Evolutionary conservation across 2,797 vertebrate genomes (phyloP), one percentile per base, ranked within the genome.

Genomic region (Anguilla megastoma): DNA sequence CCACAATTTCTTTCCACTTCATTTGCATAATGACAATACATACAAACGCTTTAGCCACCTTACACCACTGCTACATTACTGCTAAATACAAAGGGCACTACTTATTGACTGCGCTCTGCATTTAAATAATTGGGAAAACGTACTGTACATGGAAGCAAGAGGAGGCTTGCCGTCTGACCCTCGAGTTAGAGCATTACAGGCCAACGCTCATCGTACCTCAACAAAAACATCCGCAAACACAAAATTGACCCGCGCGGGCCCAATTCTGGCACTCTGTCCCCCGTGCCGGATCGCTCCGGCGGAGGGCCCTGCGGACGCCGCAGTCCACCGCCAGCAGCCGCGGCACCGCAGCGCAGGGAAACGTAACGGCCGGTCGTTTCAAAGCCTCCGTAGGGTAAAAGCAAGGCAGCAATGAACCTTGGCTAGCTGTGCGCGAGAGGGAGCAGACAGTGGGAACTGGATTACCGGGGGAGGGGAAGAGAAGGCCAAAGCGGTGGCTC

Each of bases 1-100:
- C 84, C 24, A 69, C 91, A 92, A 93, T 93, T 93, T 91, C 93
- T 92, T 91, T 85, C 85, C 66, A 86, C 86, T 88, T 91, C 85
- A 90, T 90, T 90, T 90, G 87, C 89, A 90, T 94, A 93, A 95
- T 94, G 92, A 93, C 91, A 94, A 94, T 92, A 69, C 79, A 48
- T 50, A 50, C 18, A 82, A 82, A 82, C 2, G 18, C 18, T 48
- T 48, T 48, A 50, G 85, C 45, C 87, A 71, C 85, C 84, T 16
- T 89, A 66, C 80, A 87, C 54, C 82, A 33, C 60, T 86, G 71
- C 74, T 90, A 69, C 85, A 54, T 89, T 63, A 85, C 45, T 85
- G 54, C 58, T 86, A 41, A 88, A 56, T 74, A 85, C 60, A 60
- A 85, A 10, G 86, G 71, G 45, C 27, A 82, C 86, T 45, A 79